Evolutionary conservation across 2,888 invertebrate species (phyloP).

Genomic region (Drosophila robusta): DNA sequence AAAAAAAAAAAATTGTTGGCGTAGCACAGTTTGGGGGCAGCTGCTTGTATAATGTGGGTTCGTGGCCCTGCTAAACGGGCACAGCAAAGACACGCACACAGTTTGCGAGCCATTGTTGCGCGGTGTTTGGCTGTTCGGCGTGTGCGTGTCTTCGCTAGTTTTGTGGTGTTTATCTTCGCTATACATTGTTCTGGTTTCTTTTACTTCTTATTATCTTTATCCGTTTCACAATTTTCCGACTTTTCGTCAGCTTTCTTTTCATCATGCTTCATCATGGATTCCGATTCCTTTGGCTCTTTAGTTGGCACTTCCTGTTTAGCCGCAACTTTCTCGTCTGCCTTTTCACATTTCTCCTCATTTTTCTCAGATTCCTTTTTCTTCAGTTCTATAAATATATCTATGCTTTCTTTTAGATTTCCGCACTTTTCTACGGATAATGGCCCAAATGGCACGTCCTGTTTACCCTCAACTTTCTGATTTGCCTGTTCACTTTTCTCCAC

Average conservation of each 20-base stretch:
- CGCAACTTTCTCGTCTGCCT: no score
- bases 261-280: no score
- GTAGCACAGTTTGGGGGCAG: constrained; percentile 20
- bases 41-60: constrained; percentile 20
- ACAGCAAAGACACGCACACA: constrained; percentile 9
- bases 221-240: neutral
- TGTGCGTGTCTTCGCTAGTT: constrained; percentile 3
- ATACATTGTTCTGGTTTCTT: neutral
- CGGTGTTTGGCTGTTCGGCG: neutral
- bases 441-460: neutral
- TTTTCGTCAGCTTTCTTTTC: neutral
- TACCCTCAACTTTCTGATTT: neutral
- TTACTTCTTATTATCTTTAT: constrained; percentile 17
- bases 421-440: neutral
- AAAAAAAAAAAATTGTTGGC: constrained; percentile 12
- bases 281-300: no score
- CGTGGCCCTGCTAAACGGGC: constrained; percentile 4
- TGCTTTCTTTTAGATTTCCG: neutral
- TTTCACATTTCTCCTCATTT: neutral
- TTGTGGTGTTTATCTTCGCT: constrained; percentile 1
- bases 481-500: no score
- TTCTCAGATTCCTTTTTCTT: no score
- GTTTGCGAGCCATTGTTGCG: neutral
- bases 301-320: no score
- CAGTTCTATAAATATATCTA: neutral